These are phyloP conservation scores for Dolichotis patagonum DNA, from an alignment of 2,113 vertebrate species.

Conservation along the genomic window DNA sequence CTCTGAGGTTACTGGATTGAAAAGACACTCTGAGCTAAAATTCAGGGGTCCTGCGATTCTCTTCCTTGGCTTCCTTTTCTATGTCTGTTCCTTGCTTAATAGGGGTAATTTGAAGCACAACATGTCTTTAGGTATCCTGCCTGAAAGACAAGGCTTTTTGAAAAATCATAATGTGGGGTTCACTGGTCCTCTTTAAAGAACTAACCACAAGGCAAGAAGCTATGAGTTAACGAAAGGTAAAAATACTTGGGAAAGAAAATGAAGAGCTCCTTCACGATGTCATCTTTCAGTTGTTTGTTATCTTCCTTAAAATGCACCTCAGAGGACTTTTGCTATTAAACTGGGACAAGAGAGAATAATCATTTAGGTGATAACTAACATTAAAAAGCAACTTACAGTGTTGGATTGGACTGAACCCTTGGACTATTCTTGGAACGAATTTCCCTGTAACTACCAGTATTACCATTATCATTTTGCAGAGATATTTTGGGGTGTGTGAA, in stretches of 20 bases:
- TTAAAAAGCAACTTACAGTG: fast-evolving
- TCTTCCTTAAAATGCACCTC: too few species aligned
- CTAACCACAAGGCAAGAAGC: background rate
- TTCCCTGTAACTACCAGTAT: background rate
- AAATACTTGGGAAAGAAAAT: background rate
- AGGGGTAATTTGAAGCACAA: background rate
- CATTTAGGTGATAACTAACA: fast-evolving
- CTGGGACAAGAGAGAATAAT: fast-evolving
- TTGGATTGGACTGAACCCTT: fast-evolving
- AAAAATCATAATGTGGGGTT: fast-evolving
- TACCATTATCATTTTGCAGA: fast-evolving
- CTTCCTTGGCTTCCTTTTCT: too few species aligned
- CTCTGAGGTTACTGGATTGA: background rate
- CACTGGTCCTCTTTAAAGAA: background rate
- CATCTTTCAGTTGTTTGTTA: fast-evolving
- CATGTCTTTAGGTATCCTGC: background rate
- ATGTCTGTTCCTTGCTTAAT: fast-evolving
- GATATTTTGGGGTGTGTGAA: background rate
- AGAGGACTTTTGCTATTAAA: background rate
- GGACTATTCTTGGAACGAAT: background rate
- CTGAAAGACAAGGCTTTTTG: background rate
- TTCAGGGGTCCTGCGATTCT: background rate
- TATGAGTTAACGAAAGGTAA: background rate
- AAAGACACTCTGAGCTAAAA: too few species aligned
- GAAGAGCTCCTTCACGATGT: too few species aligned